Base-by-base conservation (phyloP, 2,888 invertebrate species). In the Invenusta paracnida region DNA sequence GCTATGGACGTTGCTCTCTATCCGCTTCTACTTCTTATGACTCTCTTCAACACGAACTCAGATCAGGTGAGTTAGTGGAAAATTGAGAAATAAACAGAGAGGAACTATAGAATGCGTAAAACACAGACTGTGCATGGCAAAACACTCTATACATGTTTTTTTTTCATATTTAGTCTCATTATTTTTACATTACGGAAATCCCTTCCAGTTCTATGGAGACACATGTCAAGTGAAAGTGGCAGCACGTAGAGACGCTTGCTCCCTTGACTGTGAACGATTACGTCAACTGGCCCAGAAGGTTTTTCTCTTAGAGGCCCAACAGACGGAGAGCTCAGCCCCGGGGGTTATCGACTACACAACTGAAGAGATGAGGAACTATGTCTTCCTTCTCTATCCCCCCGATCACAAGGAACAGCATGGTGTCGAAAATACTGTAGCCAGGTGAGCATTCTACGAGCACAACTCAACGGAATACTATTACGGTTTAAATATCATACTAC, bases 131-230 rank as follows among this genome's bases (percentile, higher is more conserved):
- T n/a, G n/a, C n/a, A n/a, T n/a, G n/a, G n/a, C n/a, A n/a, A n/a
- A n/a, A n/a, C n/a, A n/a, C n/a, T n/a, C n/a, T n/a, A n/a, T n/a
- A n/a, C n/a, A n/a, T n/a, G n/a, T n/a, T n/a, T n/a, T n/a, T n/a
- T n/a, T n/a, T n/a, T n/a, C n/a, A n/a, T n/a, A n/a, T n/a, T n/a
- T n/a, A n/a, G n/a, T n/a, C n/a, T n/a, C n/a, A n/a, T n/a, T n/a
- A n/a, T n/a, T n/a, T n/a, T n/a, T n/a, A n/a, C n/a, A n/a, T n/a
- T n/a, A n/a, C n/a, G n/a, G n/a, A n/a, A n/a, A n/a, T n/a, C n/a
- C n/a, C n/a, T n/a, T n/a, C n/a, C 96, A 96, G 90, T 97, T 97
- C 92, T 96, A 96, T 91, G 97, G 97, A 0, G 97, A 97, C 91
- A 89, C 91, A 79, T 92, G 92, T 0, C 96, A 96, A 88, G 96